Base-by-base conservation (phyloP, 2,888 invertebrate genomes). In the Meiosimyza decipiens region DNA sequence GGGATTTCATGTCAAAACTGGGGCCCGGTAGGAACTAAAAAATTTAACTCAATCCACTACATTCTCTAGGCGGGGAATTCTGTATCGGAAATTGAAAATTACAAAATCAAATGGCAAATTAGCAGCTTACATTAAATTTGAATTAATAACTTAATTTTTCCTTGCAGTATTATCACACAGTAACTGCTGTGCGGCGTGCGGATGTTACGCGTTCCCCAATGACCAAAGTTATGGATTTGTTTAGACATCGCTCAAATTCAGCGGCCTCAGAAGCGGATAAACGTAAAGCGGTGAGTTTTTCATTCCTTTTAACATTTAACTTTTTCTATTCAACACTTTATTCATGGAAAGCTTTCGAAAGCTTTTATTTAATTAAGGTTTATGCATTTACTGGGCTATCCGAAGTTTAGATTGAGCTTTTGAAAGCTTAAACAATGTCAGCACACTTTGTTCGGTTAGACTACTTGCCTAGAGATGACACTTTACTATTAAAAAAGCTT, bases 161-260 rank as follows among this genome's bases (percentile, higher is more conserved):
- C 52, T 78, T 78, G 66, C 88, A 92, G 90, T 93, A 93, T 85
- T 93, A 92, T 83, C 93, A 93, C 83, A 93, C 93, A 51, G 90
- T 93, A 75, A 92, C 92, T 6, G 92, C 85, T 75, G 87, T 88
- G 18, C 87, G 91, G 15, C 89, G 91, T 7, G 91, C 92, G 0
- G 90, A 91, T 79, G 89, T 88, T 71, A 88, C 88, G 78, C 88
- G 90, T 77, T 93, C 94, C 80, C 94, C 96, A 3, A 95, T 96
- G 89, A 93, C 94, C 77, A 96, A 95, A 89, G 95, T 96, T 66
- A 95, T 95, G 92, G 96, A 96, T 86, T 93, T 96, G 84, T 96
- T 96, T 87, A 91, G 96, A 73, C 86, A 92, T 86, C 89, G 93
- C 78, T 92, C 93, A 74, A 92, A 93, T 85, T 91, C 91, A 80